phyloP scores from a whole-genome alignment of 2,797 vertebrate genomes.

The Phataginus tricuspis region DNA sequence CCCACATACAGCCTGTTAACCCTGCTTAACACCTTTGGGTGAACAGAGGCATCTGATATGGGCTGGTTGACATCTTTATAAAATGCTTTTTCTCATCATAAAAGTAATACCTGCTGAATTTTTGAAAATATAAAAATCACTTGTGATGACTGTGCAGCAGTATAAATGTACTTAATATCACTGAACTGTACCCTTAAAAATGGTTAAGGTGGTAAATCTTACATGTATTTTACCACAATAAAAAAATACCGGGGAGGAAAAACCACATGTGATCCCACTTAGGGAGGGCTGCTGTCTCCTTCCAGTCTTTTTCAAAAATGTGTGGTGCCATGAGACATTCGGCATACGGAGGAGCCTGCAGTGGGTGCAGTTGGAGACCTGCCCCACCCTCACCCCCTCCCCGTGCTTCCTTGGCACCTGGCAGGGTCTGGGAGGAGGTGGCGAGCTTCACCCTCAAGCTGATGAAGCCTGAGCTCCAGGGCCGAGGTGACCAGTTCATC shows the following conservation, averaged over 20 bases:
- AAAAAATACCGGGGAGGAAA: not conserved
- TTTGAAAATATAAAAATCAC: not conserved
- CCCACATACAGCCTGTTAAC: rapidly evolving
- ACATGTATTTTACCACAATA: not conserved
- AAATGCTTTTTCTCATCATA: not conserved
- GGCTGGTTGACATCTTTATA: not conserved
- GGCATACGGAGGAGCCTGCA: rapidly evolving
- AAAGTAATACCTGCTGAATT: not conserved
- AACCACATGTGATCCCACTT: not conserved
- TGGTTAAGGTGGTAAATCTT: not conserved
- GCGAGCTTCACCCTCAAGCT: not conserved
- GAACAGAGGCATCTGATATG: not conserved
- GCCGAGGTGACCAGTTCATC: not conserved
- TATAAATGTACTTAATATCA: not conserved
- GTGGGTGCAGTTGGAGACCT: not conserved
- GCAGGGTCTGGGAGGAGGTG: not conserved
- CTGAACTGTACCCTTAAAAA: not conserved
- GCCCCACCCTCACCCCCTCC: not conserved
- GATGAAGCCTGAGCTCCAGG: not conserved
- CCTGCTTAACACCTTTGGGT: not conserved
- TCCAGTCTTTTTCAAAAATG: not conserved
- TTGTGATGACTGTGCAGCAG: not conserved
- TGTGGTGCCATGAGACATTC: not conserved
- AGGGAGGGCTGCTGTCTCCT: not conserved
- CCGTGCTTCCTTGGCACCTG: rapidly evolving